Percentiles rank a stretch among this genome's conserved stretches.
Evolutionary conservation across 1,140 invertebrate genomes (phyloP).

Genomic region (Dysdera silvatica): DNA sequence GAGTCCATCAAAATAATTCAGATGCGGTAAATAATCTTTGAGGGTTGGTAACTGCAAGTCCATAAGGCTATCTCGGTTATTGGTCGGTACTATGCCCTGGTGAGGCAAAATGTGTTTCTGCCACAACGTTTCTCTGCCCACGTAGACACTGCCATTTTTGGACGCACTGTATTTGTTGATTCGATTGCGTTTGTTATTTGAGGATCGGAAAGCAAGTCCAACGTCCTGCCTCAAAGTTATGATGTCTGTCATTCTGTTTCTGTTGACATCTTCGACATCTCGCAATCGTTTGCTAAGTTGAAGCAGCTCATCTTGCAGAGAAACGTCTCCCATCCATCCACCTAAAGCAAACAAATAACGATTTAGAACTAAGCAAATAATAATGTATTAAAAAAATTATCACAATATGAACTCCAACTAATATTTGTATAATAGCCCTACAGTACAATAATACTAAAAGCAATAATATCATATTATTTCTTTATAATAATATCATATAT

Average conservation of each 20-base stretch:
- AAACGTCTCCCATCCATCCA: too few relatives aligned
- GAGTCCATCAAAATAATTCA: conserved; percentile 69
- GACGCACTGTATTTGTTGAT: not conserved
- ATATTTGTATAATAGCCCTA: too few relatives aligned
- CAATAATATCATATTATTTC: too few relatives aligned
- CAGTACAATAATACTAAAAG: too few relatives aligned
- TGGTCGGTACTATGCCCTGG: conserved; percentile 31
- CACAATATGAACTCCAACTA: too few relatives aligned
- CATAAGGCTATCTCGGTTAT: conserved; percentile 27
- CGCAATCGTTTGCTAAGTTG: conserved; percentile 61
- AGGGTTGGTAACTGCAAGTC: conserved; percentile 56
- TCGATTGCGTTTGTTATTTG: conserved; percentile 51
- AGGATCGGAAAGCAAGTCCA: conserved; percentile 13
- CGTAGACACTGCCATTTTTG: conserved; percentile 10
- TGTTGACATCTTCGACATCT: conserved; percentile 63
- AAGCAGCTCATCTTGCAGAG: conserved; percentile 57
- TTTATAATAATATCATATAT: too few relatives aligned
- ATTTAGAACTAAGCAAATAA: too few relatives aligned
- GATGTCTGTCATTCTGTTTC: conserved; percentile 60
- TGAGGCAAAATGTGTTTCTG: conserved; percentile 34
- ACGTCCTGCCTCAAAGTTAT: conserved; percentile 47
- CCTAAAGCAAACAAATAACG: too few relatives aligned
- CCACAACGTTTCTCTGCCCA: conserved; percentile 28
- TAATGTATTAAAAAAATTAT: too few relatives aligned
- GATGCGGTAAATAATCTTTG: conserved; percentile 78